Percentiles rank a stretch among this genome's conserved stretches.
phyloP scores from a whole-genome alignment of 2,888 invertebrate species.

The Ceratothoa steindachneri region DNA sequence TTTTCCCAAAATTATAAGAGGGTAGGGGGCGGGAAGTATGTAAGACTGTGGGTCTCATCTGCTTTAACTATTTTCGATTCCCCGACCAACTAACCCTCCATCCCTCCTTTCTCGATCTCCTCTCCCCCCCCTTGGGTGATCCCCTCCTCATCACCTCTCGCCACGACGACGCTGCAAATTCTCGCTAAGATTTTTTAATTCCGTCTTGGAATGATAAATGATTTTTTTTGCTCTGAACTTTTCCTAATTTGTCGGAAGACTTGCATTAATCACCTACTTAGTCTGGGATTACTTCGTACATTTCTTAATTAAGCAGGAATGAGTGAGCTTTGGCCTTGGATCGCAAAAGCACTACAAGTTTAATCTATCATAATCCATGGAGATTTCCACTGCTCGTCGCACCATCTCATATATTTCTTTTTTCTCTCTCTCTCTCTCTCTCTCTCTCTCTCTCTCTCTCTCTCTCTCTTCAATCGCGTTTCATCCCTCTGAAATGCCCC shows the following conservation, averaged over 20 bases:
- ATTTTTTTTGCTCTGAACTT: neutral
- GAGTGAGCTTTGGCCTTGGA: slow-evolving; percentile 1
- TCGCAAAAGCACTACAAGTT: slow-evolving; percentile 12
- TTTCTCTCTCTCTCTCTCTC: neutral
- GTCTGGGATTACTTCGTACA: slow-evolving; percentile 2
- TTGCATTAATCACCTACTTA: slow-evolving; percentile 15
- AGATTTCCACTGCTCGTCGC: neutral
- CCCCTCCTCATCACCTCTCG: neutral
- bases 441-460: slow-evolving; percentile 1
- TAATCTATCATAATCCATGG: slow-evolving; percentile 6
- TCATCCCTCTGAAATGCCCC: too few relatives aligned
- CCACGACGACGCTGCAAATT: neutral
- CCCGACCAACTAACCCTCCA: neutral
- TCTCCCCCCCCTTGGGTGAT: neutral
- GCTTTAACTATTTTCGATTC: neutral
- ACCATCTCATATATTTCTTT: neutral
- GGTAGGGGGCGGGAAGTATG: too few relatives aligned
- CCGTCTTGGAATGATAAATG: neutral
- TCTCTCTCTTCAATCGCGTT: too few relatives aligned
- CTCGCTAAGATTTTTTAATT: neutral
- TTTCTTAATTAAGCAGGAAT: slow-evolving; percentile 12
- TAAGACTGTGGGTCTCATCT: too few relatives aligned
- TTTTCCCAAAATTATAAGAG: too few relatives aligned
- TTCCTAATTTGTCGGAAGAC: neutral
- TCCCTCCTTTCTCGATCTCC: neutral